Conservation (phyloP, 1,140 invertebrate genomes). For the Zaprionus capensis region DNA sequence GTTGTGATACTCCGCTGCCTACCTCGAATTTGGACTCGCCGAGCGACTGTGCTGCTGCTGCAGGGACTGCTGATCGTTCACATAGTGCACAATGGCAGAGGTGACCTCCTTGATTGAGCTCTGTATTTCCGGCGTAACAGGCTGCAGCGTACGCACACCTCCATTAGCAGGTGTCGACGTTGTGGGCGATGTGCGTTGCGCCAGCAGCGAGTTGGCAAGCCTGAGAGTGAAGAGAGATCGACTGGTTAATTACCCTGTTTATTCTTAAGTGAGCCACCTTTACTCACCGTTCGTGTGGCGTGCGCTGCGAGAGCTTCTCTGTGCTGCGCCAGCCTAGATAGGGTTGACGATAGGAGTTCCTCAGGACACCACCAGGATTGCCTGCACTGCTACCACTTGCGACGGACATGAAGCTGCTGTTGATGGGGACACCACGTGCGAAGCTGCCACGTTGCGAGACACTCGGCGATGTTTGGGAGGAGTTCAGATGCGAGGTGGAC, state of each 20-base stretch:
- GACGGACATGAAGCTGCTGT: constrained; percentile 83
- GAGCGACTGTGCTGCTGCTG: constrained; percentile 82
- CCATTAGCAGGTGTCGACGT: constrained; percentile 42
- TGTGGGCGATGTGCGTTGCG: constrained; percentile 78
- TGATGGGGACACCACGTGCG: constrained; percentile 76
- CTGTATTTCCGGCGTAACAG: constrained; percentile 91
- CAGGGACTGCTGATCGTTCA: constrained; percentile 87
- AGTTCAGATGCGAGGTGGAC: constrained; percentile 94
- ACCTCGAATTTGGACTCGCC: constrained; percentile 84
- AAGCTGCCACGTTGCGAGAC: constrained; percentile 84
- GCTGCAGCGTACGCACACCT: constrained; percentile 49
- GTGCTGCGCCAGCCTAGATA: constrained; percentile 96
- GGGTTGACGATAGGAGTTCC: constrained; percentile 89
- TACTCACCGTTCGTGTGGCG: constrained; percentile 91
- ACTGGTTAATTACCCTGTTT: background rate
- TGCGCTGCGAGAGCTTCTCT: constrained; percentile 89
- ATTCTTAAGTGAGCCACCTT: background rate
- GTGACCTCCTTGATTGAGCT: constrained; percentile 96
- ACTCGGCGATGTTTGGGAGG: constrained; percentile 87
- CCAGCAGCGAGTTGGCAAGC: constrained; percentile 88
- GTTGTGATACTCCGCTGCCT: constrained; percentile 39
- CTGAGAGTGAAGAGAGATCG: constrained; percentile 70
- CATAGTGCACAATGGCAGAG: constrained; percentile 96
- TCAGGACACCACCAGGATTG: constrained; percentile 50
- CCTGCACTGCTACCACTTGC: constrained; percentile 63